Evolutionary conservation across 2,797 vertebrate genomes (phyloP), one percentile per base, ranked within the genome.

Genomic region (Columba guinea): DNA sequence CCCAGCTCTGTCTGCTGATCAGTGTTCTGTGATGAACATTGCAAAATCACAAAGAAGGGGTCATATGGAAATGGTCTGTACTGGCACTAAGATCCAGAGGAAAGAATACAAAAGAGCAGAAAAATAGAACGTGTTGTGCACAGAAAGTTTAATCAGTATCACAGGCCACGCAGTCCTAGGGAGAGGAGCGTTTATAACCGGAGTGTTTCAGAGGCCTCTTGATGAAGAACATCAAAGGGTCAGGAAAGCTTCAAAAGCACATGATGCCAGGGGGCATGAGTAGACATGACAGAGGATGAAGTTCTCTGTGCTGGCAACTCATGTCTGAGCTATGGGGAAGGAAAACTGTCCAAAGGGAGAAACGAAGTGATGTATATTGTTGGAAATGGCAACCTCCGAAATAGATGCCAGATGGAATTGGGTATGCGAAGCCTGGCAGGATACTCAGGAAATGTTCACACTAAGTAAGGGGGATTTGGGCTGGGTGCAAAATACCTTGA

Each of bases 371-470:
- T 16, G 19, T 30, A 4, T 58, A n/a, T 74, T 71, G 44, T 58
- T 95, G 41, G 64, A 96, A 94, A 77, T 35, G 89, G 56, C 63
- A 90, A 35, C 37, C 18, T 87, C 75, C 60, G 64, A 89, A 22
- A 80, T 32, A 87, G 37, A 75, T 89, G 49, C 41, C 78, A 95
- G 70, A 70, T 64, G 76, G 59, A 88, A 84, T 84, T 37, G 77
- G 68, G 62, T 35, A 6, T 60, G 49, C 75, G 37, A 89, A 89
- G 65, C 79, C 58, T 93, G 58, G 19, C 60, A 83, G 30, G 32
- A 62, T 62, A 82, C 21, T 85, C 56, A 55, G 80, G 24, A 88
- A 90, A 67, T 44, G 30, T 91, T 94, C 86, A 52, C 34, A 77
- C 21, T 78, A 75, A 60, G 13, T 82, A 59, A 80, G 18, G 60